Evolutionary conservation across 2,888 invertebrate species (phyloP), one percentile per base, ranked within the genome.

Genomic region (Drosophila mimica): DNA sequence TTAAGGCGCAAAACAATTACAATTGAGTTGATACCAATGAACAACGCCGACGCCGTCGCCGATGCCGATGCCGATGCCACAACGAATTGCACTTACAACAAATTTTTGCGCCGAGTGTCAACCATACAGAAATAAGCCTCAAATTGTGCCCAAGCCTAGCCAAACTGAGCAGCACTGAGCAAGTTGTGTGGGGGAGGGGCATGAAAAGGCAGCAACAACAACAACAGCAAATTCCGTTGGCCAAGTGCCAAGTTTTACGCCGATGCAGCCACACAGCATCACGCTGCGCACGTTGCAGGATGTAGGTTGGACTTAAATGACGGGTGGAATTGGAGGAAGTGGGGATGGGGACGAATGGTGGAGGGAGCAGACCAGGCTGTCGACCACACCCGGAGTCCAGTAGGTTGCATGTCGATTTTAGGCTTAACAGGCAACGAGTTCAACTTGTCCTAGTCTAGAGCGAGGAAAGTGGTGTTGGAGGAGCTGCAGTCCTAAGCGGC

Each of bases 171-270:
- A 61, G 63, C 54, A 64, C 43, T 56, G 54, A 62, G 34, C 46
- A 46, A 0, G 8, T 1, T 6, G 20, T 20, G 11, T n/a, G 13
- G 46, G 1, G 4, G 4, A 2, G 38, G 7, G 36, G 3, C 36
- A 34, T 28, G 28, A 36, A 49, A 46, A 31, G 30, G 34, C 25
- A 31, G 15, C 28, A n/a, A 53, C 28, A 57, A 48, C 59, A 48
- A 60, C 69, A 36, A 34, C 33, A 59, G 82, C 62, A 84, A 83
- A 89, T 87, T 76, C 85, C 74, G 88, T 88, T 86, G 86, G 86
- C 86, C 72, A 88, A 84, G 86, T 82, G 86, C 86, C 86, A 86
- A 89, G 76, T 80, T 87, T 88, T 80, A 73, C 88, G 80, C 85
- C 89, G 79, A 57, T 74, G 80, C 70, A 81, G 68, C 87, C 79